Base-by-base conservation (phyloP, 2,113 vertebrate genomes). In the Calyptomena viridis region DNA sequence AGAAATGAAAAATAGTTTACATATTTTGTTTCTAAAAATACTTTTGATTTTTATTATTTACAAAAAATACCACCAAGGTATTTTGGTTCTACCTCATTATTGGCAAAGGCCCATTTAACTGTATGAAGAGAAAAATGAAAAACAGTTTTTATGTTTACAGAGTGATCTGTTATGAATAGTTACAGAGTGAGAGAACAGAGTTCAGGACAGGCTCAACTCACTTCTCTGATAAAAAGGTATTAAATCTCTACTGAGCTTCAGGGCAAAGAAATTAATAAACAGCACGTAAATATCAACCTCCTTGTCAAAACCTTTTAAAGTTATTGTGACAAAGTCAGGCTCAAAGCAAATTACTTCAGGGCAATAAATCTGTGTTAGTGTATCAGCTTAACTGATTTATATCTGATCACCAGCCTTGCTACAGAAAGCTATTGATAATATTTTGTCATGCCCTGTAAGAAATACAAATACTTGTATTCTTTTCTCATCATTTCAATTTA, bases 1-100 rank as follows among this genome's bases (percentile, higher is more conserved):
- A 97, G 96, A 98, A 97, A 98, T 90, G 90, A 97, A 90, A 94
- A 97, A 96, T 58, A 96, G 95, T 96, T 97, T 87, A 96, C 79
- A 95, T 91, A 73, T 62, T 82, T 90, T 53, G 74, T 55, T 94
- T 56, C 84, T 64, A 60, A 93, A 94, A 94, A 76, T 59, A 76
- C 18, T 91, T 90, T 10, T 78, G 69, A 59, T 72, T 88, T 64
- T 87, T 68, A 72, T 37, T 84, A 30, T 60, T 78, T 75, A 92
- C 39, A 84, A 66, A 95, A 87, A 94, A 78, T 50, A 62, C 39
- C 81, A 87, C 9, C 50, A 22, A 56, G 87, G 84, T 85, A 46
- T 53, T 79, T 44, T 90, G 62, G 42, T 71, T 89, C 66, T 93
- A 74, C 21, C 12, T 74, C 49, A n/a, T 53, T 69, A 71, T 19